Evolutionary conservation across 2,888 invertebrate genomes (phyloP).

Genomic region (Morpho achilles): DNA sequence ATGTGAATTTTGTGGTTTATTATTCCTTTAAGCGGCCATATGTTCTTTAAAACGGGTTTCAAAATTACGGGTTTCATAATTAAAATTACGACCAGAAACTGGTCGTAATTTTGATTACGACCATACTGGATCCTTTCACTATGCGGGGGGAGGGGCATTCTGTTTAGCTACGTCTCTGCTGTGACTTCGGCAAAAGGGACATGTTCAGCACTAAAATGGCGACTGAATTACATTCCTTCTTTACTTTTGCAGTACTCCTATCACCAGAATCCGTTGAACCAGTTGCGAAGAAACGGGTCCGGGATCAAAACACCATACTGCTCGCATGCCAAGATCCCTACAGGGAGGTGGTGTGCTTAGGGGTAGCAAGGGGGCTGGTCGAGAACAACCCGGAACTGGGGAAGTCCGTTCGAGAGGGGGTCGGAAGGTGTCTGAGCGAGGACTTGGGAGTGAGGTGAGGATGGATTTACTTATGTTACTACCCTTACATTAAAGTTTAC

Average conservation of each 20-base stretch:
- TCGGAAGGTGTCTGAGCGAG: slow-evolving; percentile 21
- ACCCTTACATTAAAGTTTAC: too few relatives aligned
- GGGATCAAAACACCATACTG: slow-evolving; percentile 22
- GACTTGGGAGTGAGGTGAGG: slow-evolving; percentile 32
- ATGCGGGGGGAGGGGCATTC: too few relatives aligned
- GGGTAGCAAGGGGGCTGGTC: slow-evolving; percentile 16
- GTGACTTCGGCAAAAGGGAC: too few relatives aligned
- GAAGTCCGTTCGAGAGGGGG: slow-evolving; percentile 2
- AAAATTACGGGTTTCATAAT: too few relatives aligned
- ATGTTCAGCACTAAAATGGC: too few relatives aligned
- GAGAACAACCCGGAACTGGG: slow-evolving; percentile 15
- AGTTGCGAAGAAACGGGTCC: slow-evolving; percentile 25
- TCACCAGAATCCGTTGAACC: slow-evolving; percentile 26
- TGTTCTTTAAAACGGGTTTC: too few relatives aligned
- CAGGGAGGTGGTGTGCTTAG: slow-evolving; percentile 16
- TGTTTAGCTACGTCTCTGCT: too few relatives aligned
- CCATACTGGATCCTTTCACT: too few relatives aligned
- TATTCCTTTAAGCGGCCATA: too few relatives aligned
- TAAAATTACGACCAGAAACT: too few relatives aligned
- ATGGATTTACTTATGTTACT: background rate
- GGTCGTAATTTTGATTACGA: too few relatives aligned
- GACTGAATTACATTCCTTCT: background rate
- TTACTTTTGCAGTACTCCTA: slow-evolving; percentile 14
- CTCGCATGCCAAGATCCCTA: slow-evolving; percentile 20
- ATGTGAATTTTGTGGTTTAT: too few relatives aligned